These are phyloP conservation scores for Aphaenogaster ashmeadi DNA, from an alignment of 1,140 invertebrate genomes.

Conservation along the genomic window DNA sequence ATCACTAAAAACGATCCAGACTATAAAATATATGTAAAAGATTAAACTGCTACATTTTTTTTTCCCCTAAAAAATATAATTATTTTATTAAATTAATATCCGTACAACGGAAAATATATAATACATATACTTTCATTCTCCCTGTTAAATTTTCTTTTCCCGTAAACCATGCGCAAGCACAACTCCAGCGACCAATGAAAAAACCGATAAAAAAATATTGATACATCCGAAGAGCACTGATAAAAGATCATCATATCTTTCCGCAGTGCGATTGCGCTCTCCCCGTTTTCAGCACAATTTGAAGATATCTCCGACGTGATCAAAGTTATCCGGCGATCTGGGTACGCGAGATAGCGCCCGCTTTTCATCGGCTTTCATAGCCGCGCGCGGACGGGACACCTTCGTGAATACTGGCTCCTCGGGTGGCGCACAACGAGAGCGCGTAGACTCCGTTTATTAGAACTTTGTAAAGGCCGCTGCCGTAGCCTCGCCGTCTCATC, in stretches of 20 bases:
- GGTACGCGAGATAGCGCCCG: constrained; percentile 30
- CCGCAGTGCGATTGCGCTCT: background rate
- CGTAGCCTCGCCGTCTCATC: constrained; percentile 55
- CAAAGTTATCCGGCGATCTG: constrained; percentile 28
- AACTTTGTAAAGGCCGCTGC: constrained; percentile 61
- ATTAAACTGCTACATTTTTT: background rate
- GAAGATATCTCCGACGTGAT: background rate
- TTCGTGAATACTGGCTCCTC: constrained; percentile 33
- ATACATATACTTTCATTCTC: background rate
- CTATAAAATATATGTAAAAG: background rate
- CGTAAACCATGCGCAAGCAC: too few relatives aligned
- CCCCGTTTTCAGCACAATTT: background rate
- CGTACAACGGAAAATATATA: background rate
- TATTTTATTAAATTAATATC: background rate
- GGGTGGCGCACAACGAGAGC: constrained; percentile 30
- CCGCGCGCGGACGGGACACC: background rate
- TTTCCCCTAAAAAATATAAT: background rate
- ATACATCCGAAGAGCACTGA: background rate
- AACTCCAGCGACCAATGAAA: background rate
- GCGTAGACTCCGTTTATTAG: constrained; percentile 57
- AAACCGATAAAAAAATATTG: background rate
- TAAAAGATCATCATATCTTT: background rate
- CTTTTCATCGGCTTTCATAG: constrained; percentile 60
- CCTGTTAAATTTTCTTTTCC: background rate
- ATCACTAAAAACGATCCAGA: background rate